These are phyloP conservation scores for Frieseomelitta varia DNA, from an alignment of 1,140 invertebrate species.

Conservation along the genomic window DNA sequence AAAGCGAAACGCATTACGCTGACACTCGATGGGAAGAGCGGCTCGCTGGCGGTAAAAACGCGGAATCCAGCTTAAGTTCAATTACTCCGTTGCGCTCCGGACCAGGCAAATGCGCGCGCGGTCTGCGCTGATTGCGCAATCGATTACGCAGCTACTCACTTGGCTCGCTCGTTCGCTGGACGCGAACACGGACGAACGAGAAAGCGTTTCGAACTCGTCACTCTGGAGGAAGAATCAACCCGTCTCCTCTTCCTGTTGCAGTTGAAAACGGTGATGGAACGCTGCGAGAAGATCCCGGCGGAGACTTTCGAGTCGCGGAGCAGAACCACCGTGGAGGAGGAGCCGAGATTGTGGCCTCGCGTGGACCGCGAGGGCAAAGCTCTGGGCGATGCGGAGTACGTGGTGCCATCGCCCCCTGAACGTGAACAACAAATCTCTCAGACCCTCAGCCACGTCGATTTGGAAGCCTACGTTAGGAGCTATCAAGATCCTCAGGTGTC, in stretches of 20 bases:
- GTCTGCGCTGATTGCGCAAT: conserved; percentile 8
- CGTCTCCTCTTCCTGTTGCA: conserved; percentile 70
- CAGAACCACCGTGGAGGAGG: conserved; percentile 75
- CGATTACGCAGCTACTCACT: conserved; percentile 1
- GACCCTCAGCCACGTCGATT: conserved; percentile 81
- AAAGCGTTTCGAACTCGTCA: conserved; percentile 15
- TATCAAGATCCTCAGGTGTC: conserved; percentile 82
- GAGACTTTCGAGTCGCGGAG: conserved; percentile 84
- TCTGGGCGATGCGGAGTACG: conserved; percentile 87
- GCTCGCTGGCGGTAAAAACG: not conserved
- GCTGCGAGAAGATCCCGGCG: conserved; percentile 87
- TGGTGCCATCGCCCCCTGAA: conserved; percentile 89
- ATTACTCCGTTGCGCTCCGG: not conserved
- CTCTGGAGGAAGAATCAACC: conserved; percentile 11
- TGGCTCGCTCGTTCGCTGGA: not conserved
- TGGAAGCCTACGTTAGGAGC: conserved; percentile 82
- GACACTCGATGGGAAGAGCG: conserved; percentile 1
- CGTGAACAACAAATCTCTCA: conserved; percentile 84
- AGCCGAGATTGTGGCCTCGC: conserved; percentile 83
- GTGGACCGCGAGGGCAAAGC: conserved; percentile 86
- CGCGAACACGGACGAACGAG: not conserved
- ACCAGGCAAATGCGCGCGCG: not conserved
- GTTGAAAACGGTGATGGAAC: conserved; percentile 89
- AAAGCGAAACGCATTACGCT: conserved; percentile 10
- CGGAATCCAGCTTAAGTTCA: not conserved